Conservation (phyloP, 2,797 vertebrate genomes). For the Capromys pilorides region DNA sequence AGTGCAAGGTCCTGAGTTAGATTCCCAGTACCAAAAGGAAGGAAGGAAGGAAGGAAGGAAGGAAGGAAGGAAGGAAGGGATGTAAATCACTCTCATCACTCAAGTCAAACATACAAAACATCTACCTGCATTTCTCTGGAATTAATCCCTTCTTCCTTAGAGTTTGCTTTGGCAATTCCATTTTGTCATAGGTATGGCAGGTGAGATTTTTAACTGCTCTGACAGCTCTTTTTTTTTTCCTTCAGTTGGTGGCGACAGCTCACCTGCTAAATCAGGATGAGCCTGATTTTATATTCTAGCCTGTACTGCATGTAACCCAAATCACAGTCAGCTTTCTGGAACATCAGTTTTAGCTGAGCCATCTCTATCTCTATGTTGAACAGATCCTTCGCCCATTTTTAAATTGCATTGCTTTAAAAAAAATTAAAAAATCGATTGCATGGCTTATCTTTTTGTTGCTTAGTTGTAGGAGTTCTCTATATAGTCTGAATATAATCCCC, state of each 20-base stretch:
- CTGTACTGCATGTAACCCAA: neutral
- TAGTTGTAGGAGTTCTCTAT: neutral
- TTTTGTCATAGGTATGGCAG: neutral
- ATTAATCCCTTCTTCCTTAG: neutral
- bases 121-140: neutral
- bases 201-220: neutral
- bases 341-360: neutral
- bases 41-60: too few relatives aligned
- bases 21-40: too few relatives aligned
- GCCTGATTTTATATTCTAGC: neutral
- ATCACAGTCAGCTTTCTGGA: neutral
- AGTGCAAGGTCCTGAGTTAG: too few relatives aligned
- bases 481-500: neutral
- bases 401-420: neutral
- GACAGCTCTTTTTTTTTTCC: neutral
- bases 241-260: neutral
- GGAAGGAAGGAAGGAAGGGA: too few relatives aligned
- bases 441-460: neutral
- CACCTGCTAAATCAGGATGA: neutral
- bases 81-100: neutral
- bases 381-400: neutral
- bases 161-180: neutral
- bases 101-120: neutral
- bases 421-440: too few relatives aligned
- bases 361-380: neutral